These are phyloP conservation scores for Rhabdomys pumilio DNA, from an alignment of 2,797 vertebrate genomes.

Conservation along the genomic window DNA sequence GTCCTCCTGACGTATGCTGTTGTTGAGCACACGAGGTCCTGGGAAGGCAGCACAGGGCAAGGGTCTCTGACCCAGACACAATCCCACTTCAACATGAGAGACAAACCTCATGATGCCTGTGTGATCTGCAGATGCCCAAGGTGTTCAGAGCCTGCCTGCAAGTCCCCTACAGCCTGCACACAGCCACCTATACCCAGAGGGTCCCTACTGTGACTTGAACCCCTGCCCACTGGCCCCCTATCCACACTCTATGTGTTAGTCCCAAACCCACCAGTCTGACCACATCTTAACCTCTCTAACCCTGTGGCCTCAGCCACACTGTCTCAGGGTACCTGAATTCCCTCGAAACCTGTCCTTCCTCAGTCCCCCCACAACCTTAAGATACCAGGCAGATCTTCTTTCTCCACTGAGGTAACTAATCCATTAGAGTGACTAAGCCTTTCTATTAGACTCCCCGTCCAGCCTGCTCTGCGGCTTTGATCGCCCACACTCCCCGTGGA, in stretches of 20 bases:
- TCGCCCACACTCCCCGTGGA: not conserved
- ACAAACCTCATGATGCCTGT: fast-evolving
- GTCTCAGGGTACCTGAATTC: not conserved
- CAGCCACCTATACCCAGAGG: not conserved
- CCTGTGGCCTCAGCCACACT: not conserved
- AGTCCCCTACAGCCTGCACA: no score
- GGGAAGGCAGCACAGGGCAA: no score
- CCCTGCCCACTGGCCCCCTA: not conserved
- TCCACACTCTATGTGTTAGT: not conserved
- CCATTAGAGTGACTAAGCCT: not conserved
- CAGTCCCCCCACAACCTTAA: not conserved
- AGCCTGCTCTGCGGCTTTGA: not conserved
- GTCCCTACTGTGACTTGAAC: fast-evolving
- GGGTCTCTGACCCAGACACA: not conserved
- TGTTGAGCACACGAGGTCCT: no score
- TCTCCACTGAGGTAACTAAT: not conserved
- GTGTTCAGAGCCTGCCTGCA: not conserved
- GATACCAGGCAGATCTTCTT: no score
- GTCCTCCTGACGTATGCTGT: not conserved
- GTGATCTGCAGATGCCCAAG: not conserved
- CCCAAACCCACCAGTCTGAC: not conserved
- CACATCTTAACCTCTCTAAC: not conserved
- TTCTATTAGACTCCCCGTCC: no score
- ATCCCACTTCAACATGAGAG: not conserved
- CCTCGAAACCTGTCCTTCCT: not conserved